phyloP scores from a whole-genome alignment of 1,140 invertebrate species.

The Mamestra configurata region DNA sequence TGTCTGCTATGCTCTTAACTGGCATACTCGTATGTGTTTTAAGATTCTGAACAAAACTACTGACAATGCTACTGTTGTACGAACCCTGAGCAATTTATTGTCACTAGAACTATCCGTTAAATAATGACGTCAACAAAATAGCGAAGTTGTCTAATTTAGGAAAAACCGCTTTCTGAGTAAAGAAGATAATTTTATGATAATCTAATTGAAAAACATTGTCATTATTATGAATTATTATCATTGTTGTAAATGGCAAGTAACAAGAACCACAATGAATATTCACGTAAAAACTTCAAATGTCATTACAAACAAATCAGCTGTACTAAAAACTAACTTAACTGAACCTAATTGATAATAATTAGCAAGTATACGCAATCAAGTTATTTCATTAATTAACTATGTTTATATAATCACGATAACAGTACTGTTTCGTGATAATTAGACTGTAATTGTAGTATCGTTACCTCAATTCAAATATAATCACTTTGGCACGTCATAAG shows the following conservation, averaged over 20 bases:
- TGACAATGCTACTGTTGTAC: too few relatives aligned
- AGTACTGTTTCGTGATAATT: neutral
- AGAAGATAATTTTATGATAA: too few relatives aligned
- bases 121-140: too few relatives aligned
- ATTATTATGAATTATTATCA: neutral
- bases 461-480: neutral
- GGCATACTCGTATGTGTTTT: too few relatives aligned
- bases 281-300: neutral
- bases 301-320: neutral
- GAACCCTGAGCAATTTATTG: too few relatives aligned
- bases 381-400: constrained; percentile 8
- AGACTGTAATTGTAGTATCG: constrained; percentile 14
- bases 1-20: too few relatives aligned
- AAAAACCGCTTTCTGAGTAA: too few relatives aligned
- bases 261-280: neutral
- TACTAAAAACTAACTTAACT: constrained; percentile 7
- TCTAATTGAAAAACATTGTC: neutral
- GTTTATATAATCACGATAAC: constrained; percentile 29
- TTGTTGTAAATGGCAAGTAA: neutral
- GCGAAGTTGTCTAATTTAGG: too few relatives aligned
- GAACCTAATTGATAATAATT: constrained; percentile 24
- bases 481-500: neutral
- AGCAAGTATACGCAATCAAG: constrained; percentile 29
- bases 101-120: too few relatives aligned
- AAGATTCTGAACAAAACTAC: too few relatives aligned